Conservation (phyloP, 2,888 invertebrate genomes). For the Yponomeuta cagnagella region DNA sequence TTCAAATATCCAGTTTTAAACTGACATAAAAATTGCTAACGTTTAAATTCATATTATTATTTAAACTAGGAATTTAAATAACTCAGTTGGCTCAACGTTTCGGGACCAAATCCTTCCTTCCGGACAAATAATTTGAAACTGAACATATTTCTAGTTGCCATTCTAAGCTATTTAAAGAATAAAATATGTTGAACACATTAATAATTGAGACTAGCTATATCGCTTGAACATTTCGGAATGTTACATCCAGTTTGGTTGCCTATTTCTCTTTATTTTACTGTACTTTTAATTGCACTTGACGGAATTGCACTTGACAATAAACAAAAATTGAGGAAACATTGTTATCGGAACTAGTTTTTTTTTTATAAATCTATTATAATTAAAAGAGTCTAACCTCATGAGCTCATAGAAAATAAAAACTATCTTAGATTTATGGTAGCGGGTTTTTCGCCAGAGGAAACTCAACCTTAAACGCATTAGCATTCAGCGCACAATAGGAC, state of each 20-base stretch:
- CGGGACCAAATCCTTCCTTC: neutral
- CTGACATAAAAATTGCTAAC: neutral
- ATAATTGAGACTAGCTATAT: constrained; percentile 41
- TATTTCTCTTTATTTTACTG: constrained; percentile 16
- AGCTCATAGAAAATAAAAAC: neutral
- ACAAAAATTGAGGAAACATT: constrained; percentile 11
- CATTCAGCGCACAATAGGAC: neutral
- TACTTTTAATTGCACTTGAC: constrained; percentile 31
- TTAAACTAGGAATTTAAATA: neutral
- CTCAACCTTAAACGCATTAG: neutral
- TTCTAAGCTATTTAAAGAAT: constrained; percentile 35
- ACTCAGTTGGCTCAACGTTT: neutral
- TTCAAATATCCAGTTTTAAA: too few relatives aligned
- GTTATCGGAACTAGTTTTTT: constrained; percentile 9
- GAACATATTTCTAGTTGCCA: constrained; percentile 29
- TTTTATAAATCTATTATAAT: neutral
- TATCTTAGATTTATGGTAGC: neutral
- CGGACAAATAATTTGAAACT: constrained; percentile 28
- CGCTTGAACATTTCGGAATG: constrained; percentile 38
- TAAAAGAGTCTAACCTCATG: neutral
- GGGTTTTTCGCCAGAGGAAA: neutral
- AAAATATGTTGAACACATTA: constrained; percentile 45
- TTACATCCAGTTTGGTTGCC: constrained; percentile 22
- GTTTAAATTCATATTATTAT: neutral
- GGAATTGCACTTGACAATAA: constrained; percentile 15